Base-by-base conservation (phyloP, 1,140 invertebrate genomes). In the Ruditapes philippinarum region DNA sequence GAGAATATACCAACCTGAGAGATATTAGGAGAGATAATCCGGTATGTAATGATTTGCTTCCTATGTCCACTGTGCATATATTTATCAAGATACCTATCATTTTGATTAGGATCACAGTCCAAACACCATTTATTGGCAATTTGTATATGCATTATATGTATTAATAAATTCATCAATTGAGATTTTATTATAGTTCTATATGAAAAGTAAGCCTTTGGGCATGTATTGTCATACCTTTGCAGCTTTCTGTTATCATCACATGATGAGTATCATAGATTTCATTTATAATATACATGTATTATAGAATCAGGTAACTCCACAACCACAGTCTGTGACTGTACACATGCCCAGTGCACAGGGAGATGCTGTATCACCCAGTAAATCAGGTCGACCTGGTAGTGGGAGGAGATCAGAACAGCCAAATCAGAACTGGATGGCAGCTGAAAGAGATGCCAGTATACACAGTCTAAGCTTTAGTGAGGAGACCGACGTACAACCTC, bases 391-490 rank as follows among this genome's bases (percentile, higher is more conserved):
- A 60, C 49, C 70, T n/a, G 57, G 38, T 12, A 65, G 45, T 40
- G 84, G 73, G 57, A 68, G 74, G 57, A 79, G 36, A 38, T 33
- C 36, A 28, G 68, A 84, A 84, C 81, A 84, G 62, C 80, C 80
- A 40, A 65, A 65, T n/a, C 80, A 45, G 33, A 49, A 68, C 49
- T 86, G 83, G 83, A 11, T 86, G 28, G 5, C 45, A 38, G 74
- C 85, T 22, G 85, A 88, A 40, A 28, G 60, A 49, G 85, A 88
- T 65, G 45, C 31, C n/a, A 88, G 85, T 38, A 49, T 78, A 14
- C 74, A 81, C 42, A 88, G 87, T 74, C 9, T 88, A 40, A 88
- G 87, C 60, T 88, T 40, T 33, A 88, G 87, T 88, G 87, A 88
- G 33, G 87, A 88, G n/a, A 51, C 68, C 54, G 78, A 88, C 0